Base-by-base conservation (phyloP, 2,113 vertebrate genomes). In the Xyrauchen texanus region DNA sequence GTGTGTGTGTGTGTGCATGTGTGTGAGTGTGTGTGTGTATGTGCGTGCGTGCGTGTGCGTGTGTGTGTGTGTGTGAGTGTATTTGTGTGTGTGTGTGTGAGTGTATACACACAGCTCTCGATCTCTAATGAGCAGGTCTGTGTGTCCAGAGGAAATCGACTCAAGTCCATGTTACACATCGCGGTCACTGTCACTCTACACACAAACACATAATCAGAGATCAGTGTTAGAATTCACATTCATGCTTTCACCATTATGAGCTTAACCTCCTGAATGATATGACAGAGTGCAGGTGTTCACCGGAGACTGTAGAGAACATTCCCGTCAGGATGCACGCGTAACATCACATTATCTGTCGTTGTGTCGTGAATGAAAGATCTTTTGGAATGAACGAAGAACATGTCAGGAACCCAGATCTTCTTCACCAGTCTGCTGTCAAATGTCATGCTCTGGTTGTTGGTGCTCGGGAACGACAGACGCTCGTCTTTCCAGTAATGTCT, bases 141-240 rank as follows among this genome's bases (percentile, higher is more conserved):
- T 0, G 97, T 99, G 89, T 99, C 98, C 90, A 99, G 90, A 0
- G 97, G 98, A 85, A 98, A 99, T 11, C 96, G 94, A 81, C 97
- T 99, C 62, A 99, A 97, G 88, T 99, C 97, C 97, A 99, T 99
- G 88, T 98, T 99, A 88, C 97, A 99, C 97, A 99, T 99, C 4
- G 97, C 95, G 0, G 97, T 99, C 79, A 99, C 97, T 0, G 98
- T 99, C 55, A 98, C 95, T 90, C 98, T 99, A 86, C 79, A 84
- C 80, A 89, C 79, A 75, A 81, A 84, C 60, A 58, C 52, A 58
- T n/a, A 58, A 4, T 10, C 53, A 52, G 7, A 52, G 7, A 8
- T 9, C 2, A 11, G 10, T 55, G 10, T 10, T 5, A 12, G 11
- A 8, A 52, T 8, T 52, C 51, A 9, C 53, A 57, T 12, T 12